Conservation (phyloP, 2,888 invertebrate genomes). For the Nematopogon swammerdamellus region DNA sequence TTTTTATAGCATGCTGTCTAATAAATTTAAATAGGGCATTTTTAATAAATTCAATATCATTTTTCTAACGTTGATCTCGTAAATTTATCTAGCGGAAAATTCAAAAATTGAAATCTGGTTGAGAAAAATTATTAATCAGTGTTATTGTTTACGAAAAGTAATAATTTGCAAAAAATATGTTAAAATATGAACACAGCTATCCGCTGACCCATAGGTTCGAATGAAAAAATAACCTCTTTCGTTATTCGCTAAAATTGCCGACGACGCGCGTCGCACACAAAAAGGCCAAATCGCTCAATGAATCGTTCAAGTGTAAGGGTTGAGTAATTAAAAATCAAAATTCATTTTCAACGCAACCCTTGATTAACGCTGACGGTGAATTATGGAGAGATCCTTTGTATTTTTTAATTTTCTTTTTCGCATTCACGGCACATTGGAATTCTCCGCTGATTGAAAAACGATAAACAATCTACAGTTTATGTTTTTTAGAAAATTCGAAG, state of each 20-base stretch:
- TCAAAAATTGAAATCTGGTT: too few relatives aligned
- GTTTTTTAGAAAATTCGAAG: too few relatives aligned
- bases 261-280: constrained; percentile 14
- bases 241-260: neutral
- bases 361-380: neutral
- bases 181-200: too few relatives aligned
- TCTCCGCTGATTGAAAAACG: neutral
- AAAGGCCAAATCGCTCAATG: constrained; percentile 39
- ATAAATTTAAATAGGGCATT: too few relatives aligned
- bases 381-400: neutral
- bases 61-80: too few relatives aligned
- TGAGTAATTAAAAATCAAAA: constrained; percentile 49
- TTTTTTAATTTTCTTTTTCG: neutral
- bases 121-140: too few relatives aligned
- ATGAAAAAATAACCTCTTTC: neutral
- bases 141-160: too few relatives aligned
- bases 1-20: too few relatives aligned
- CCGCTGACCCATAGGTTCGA: neutral
- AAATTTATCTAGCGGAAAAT: too few relatives aligned
- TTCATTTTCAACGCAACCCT: neutral
- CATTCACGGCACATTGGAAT: constrained; percentile 2
- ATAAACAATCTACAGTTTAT: too few relatives aligned
- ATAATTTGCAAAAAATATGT: too few relatives aligned
- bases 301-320: constrained; percentile 44
- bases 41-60: too few relatives aligned